phyloP scores from a whole-genome alignment of 2,113 vertebrate genomes.

The Electrona antarctica region DNA sequence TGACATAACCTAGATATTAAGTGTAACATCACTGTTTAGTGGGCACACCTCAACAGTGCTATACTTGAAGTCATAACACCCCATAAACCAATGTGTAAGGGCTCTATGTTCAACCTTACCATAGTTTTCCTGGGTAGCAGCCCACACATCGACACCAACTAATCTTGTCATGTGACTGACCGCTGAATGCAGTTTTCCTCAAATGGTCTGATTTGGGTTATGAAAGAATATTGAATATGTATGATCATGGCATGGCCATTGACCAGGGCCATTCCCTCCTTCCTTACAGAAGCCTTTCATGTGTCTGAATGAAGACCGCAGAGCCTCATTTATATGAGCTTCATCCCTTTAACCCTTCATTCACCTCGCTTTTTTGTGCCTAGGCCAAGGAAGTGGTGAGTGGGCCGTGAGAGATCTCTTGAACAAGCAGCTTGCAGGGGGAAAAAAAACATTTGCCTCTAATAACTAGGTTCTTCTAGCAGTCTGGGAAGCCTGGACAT shows the following conservation, averaged over 20 bases:
- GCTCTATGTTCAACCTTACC: conserved; percentile 25
- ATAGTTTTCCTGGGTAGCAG: conserved; percentile 47
- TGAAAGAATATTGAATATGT: conserved; percentile 67
- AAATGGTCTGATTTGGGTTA: conserved; percentile 36
- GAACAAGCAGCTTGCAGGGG: conserved; percentile 49
- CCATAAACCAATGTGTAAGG: conserved; percentile 19
- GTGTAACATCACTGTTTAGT: conserved; percentile 10
- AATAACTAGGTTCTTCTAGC: conserved; percentile 54
- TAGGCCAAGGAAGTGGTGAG: conserved; percentile 54
- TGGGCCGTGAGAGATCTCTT: conserved; percentile 40
- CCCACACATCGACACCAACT: conserved; percentile 41
- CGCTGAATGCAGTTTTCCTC: conserved; percentile 38
- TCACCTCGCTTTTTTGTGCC: conserved; percentile 56
- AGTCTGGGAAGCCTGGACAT: conserved; percentile 33
- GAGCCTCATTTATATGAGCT: conserved; percentile 72
- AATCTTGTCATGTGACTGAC: conserved; percentile 32
- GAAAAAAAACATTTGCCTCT: conserved; percentile 42
- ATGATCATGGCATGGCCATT: conserved; percentile 52
- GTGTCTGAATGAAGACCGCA: conserved; percentile 64
- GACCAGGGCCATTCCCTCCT: conserved; percentile 42
- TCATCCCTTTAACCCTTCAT: conserved; percentile 61
- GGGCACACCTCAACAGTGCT: neutral
- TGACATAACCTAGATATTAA: neutral
- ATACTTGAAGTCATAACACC: conserved; percentile 30
- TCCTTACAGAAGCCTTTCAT: conserved; percentile 63